A percentile compares a stretch with the other conserved stretches of the same genome.
These are phyloP conservation scores for Orussus abietinus DNA, from an alignment of 1,140 invertebrate species.

Conservation along the genomic window DNA sequence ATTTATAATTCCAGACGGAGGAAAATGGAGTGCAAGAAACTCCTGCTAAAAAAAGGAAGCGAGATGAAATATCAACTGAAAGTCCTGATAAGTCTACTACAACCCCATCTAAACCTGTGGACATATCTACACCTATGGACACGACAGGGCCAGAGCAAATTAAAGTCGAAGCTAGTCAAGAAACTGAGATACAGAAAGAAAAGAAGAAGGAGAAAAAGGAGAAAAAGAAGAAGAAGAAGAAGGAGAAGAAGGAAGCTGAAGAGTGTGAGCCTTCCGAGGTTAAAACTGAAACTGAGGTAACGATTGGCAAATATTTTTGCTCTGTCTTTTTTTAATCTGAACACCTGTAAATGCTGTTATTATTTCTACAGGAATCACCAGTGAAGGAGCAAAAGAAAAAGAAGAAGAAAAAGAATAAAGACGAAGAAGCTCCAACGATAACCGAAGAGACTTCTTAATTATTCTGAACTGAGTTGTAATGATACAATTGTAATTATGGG, in stretches of 20 bases:
- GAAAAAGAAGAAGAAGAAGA: conserved; percentile 56
- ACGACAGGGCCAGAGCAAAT: conserved; percentile 37
- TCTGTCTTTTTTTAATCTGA: conserved; percentile 11
- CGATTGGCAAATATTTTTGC: conserved; percentile 11
- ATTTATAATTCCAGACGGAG: conserved; percentile 29
- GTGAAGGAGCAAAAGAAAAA: conserved; percentile 66
- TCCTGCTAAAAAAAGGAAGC: conserved; percentile 36
- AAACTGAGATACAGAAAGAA: conserved; percentile 50
- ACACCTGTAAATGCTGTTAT: conserved; percentile 8
- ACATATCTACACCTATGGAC: no score
- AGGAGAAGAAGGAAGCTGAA: conserved; percentile 46
- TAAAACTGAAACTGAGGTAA: conserved; percentile 30
- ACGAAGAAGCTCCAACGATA: conserved; percentile 39
- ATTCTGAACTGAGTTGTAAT: no score
- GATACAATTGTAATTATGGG: no score
- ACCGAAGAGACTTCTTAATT: conserved; percentile 4
- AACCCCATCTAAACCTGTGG: no score
- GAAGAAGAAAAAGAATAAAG: conserved; percentile 70
- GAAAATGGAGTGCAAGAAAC: conserved; percentile 34
- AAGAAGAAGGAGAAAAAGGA: conserved; percentile 59
- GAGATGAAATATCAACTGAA: conserved; percentile 26
- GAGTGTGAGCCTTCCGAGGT: conserved; percentile 18
- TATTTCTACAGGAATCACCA: conserved; percentile 30
- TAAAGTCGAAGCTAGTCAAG: conserved; percentile 38
- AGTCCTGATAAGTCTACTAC: background rate